phyloP scores from a whole-genome alignment of 2,797 vertebrate species.

The Heterohyrax brucei region DNA sequence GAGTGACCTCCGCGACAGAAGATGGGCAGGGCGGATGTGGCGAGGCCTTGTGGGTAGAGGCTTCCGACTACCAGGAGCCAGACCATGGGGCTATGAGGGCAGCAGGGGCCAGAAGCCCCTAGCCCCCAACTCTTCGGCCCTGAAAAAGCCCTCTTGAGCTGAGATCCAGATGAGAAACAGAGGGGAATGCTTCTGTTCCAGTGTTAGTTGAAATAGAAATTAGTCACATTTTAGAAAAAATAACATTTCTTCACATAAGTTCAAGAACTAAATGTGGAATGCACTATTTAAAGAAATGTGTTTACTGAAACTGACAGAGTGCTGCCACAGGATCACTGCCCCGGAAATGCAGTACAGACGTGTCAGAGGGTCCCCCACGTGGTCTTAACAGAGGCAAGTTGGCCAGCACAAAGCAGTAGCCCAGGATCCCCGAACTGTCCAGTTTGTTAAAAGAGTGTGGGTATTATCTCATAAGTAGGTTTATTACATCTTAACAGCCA shows the following conservation, averaged over 20 bases:
- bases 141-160: background rate
- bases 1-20: background rate
- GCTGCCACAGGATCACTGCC: background rate
- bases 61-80: background rate
- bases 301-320: background rate
- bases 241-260: background rate
- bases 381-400: background rate
- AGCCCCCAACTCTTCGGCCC: background rate
- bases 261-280: slow-evolving; percentile 17
- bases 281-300: background rate
- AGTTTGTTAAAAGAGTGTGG: background rate
- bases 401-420: background rate
- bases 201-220: background rate
- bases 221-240: slow-evolving; percentile 22
- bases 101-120: background rate
- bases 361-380: accelerated
- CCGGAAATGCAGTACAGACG: background rate
- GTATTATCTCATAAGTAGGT: background rate
- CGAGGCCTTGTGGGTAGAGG: background rate
- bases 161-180: background rate
- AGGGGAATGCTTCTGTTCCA: background rate
- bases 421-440: background rate
- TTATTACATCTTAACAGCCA: background rate
- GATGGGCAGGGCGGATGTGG: background rate
- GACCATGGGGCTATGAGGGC: accelerated